These are phyloP conservation scores for Julus scanicus DNA, from an alignment of 2,888 invertebrate genomes.

Conservation along the genomic window DNA sequence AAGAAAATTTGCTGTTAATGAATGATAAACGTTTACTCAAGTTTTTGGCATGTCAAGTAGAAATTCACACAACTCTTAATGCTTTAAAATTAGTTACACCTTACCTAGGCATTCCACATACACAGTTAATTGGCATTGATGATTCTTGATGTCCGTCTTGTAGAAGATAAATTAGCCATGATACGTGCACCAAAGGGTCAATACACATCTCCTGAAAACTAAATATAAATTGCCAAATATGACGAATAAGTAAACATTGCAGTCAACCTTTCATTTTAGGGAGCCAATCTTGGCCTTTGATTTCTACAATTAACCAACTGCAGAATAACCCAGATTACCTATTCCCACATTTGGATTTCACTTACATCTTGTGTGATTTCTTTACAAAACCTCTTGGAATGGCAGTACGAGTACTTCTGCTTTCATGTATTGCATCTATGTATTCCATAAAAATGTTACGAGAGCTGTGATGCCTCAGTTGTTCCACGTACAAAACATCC, in stretches of 20 bases:
- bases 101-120: slow-evolving; percentile 52
- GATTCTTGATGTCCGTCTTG: background rate
- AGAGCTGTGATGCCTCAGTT: background rate
- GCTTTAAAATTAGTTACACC: background rate
- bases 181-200: slow-evolving; percentile 43
- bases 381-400: background rate
- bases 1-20: background rate
- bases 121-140: slow-evolving; percentile 4
- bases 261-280: background rate
- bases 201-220: slow-evolving; percentile 15
- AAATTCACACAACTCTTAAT: no score
- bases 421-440: slow-evolving; percentile 5
- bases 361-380: background rate
- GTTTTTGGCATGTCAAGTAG: background rate
- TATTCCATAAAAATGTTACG: slow-evolving; percentile 21
- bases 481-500: slow-evolving; percentile 45
- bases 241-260: background rate
- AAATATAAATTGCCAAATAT: background rate
- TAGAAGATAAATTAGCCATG: slow-evolving; percentile 22
- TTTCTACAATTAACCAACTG: no score
- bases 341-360: background rate
- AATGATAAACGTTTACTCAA: background rate
- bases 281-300: no score
- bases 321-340: no score
- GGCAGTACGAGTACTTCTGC: background rate